These are phyloP conservation scores for Paragorgia papillata DNA, from an alignment of 92 coral and sea anemone genomes.

Conservation along the genomic window DNA sequence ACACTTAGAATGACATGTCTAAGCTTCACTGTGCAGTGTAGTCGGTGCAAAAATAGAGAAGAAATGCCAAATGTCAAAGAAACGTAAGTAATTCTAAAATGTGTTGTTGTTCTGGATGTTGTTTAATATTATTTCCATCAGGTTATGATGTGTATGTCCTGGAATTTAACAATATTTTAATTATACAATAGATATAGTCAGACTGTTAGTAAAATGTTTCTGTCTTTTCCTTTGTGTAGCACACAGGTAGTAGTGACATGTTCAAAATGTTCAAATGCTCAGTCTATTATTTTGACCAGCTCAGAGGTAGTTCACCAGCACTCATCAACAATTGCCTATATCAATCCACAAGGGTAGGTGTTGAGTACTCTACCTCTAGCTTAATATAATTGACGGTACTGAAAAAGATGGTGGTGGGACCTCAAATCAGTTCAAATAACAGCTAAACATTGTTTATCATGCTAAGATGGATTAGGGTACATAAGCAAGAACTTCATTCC, in stretches of 20 bases:
- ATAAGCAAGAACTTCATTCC: too few relatives aligned
- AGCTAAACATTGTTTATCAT: too few relatives aligned
- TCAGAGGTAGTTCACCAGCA: conserved; percentile 79
- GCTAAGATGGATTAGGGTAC: too few relatives aligned
- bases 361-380: neutral
- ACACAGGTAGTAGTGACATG: conserved; percentile 59
- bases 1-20: conserved; percentile 65
- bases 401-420: too few relatives aligned
- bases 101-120: too few relatives aligned
- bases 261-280: conserved; percentile 69
- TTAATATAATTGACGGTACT: too few relatives aligned
- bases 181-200: too few relatives aligned
- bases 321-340: conserved; percentile 72
- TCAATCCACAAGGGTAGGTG: conserved; percentile 82
- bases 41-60: conserved; percentile 67
- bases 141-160: neutral
- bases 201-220: too few relatives aligned
- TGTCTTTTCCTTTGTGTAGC: conserved; percentile 9
- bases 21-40: conserved; percentile 76
- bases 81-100: neutral
- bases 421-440: too few relatives aligned
- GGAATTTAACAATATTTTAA: too few relatives aligned
- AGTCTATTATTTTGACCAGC: conserved; percentile 60
- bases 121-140: too few relatives aligned
- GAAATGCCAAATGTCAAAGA: conserved; percentile 54